phyloP scores from a whole-genome alignment of 2,113 vertebrate genomes.

The Gambusia affinis region DNA sequence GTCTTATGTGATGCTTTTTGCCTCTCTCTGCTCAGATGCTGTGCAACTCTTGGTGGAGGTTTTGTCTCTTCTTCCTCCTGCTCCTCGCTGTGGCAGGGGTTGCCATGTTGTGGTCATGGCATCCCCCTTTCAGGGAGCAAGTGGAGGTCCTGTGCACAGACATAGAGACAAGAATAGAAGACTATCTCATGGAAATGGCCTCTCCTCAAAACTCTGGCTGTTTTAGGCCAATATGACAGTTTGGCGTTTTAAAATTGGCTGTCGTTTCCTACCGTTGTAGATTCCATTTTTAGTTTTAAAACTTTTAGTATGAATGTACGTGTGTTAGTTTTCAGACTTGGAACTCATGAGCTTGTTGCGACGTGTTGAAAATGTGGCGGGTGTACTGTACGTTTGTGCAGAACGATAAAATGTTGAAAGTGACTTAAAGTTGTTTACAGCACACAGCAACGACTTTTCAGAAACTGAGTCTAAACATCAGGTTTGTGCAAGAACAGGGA shows the following conservation, averaged over 20 bases:
- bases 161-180: slow-evolving; percentile 65
- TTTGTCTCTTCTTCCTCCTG: slow-evolving; percentile 55
- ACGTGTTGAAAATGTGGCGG: neutral
- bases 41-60: slow-evolving; percentile 57
- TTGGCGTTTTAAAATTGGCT: neutral
- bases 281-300: neutral
- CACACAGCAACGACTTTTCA: neutral
- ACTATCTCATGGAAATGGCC: slow-evolving; percentile 71
- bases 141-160: slow-evolving; percentile 66
- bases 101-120: slow-evolving; percentile 68
- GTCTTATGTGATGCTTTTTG: neutral
- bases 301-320: slow-evolving; percentile 3
- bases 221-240: slow-evolving; percentile 77
- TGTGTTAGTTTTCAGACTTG: neutral
- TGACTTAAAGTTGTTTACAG: neutral
- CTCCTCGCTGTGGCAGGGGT: slow-evolving; percentile 22
- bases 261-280: neutral
- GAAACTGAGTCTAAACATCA: slow-evolving; percentile 12
- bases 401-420: neutral
- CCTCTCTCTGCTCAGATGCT: slow-evolving; percentile 35
- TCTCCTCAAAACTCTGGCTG: slow-evolving; percentile 63
- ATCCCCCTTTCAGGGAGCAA: slow-evolving; percentile 74
- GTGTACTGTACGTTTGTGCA: slow-evolving; percentile 14
- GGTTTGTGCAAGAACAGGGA: neutral
- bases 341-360: slow-evolving; percentile 11